These are phyloP conservation scores for Eriosoma lanigerum DNA, from an alignment of 1,140 invertebrate genomes.

Conservation along the genomic window DNA sequence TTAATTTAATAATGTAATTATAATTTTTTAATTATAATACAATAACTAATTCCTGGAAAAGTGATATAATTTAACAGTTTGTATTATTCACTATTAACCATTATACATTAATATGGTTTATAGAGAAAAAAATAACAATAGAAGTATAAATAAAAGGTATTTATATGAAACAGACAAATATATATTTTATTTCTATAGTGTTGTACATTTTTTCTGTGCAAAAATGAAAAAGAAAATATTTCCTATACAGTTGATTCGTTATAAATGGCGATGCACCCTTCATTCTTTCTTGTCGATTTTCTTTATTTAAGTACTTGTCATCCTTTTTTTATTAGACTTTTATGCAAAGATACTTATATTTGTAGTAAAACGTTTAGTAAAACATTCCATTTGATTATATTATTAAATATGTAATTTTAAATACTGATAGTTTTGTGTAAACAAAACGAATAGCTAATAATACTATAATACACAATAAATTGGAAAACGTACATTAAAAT, in stretches of 20 bases:
- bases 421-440: neutral
- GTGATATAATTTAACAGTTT: neutral
- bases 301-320: no score
- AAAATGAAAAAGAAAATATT: neutral
- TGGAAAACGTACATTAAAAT: no score
- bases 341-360: neutral
- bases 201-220: neutral
- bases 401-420: neutral
- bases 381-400: neutral
- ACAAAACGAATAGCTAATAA: no score
- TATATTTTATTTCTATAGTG: slow-evolving; percentile 14
- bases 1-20: no score
- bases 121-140: neutral
- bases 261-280: neutral
- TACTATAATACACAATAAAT: no score
- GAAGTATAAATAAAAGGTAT: neutral
- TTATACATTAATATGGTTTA: neutral
- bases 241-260: slow-evolving; percentile 34
- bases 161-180: slow-evolving; percentile 13
- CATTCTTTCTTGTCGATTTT: neutral
- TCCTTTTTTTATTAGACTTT: neutral
- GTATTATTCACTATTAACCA: neutral
- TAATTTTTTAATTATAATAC: no score
- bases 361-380: neutral
- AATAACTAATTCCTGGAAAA: no score